These are phyloP conservation scores for Grus americana DNA, from an alignment of 2,113 vertebrate genomes.

Conservation along the genomic window DNA sequence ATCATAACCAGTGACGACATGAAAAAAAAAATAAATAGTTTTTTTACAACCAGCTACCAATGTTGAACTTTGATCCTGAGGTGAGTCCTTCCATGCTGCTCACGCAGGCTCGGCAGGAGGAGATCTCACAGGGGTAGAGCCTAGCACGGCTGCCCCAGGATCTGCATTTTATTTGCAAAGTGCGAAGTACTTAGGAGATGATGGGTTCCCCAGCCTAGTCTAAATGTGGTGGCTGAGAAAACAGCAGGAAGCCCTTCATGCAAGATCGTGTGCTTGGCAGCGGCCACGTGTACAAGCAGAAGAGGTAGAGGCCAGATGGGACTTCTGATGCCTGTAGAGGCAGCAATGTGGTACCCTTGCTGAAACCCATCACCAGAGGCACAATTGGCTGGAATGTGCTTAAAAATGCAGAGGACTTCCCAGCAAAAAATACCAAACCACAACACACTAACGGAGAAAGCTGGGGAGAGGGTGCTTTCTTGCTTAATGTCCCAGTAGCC, in stretches of 20 bases:
- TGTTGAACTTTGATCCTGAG: neutral
- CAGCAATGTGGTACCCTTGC: neutral
- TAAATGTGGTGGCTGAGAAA: neutral
- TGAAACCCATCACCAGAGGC: neutral
- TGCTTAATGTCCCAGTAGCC: rapidly evolving
- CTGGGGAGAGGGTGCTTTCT: neutral
- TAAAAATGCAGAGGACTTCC: neutral
- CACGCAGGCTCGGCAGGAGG: neutral
- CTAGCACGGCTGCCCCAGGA: neutral
- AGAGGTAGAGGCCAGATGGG: neutral
- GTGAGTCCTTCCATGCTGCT: neutral
- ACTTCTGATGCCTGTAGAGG: neutral
- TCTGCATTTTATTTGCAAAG: neutral
- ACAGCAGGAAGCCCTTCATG: neutral
- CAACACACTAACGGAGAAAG: neutral
- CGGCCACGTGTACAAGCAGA: neutral
- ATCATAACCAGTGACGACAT: neutral
- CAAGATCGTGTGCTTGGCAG: rapidly evolving
- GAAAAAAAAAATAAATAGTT: neutral
- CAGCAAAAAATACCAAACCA: neutral
- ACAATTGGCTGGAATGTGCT: neutral
- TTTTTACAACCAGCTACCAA: neutral
- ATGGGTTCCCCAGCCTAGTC: neutral
- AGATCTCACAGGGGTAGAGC: neutral
- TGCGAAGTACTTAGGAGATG: neutral